phyloP scores from a whole-genome alignment of 2,113 vertebrate species.

The Lota lota region DNA sequence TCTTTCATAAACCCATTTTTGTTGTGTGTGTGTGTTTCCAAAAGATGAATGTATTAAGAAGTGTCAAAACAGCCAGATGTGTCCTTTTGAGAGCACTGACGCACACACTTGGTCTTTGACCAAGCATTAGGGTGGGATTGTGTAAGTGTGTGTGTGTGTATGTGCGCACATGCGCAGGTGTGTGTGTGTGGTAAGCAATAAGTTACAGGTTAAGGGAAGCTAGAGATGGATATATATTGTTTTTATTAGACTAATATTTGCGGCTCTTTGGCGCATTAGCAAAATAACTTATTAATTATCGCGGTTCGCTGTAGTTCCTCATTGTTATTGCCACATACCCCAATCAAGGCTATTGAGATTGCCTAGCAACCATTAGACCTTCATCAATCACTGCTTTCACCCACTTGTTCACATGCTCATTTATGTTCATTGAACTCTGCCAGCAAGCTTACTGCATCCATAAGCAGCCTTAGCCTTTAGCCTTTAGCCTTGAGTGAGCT shows the following conservation, averaged over 20 bases:
- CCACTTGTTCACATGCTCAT: conserved; percentile 58
- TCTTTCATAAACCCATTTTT: no score
- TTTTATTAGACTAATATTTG: no score
- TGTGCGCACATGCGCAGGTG: background rate
- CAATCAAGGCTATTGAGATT: conserved; percentile 45
- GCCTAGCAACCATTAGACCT: conserved; percentile 47
- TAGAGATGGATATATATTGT: no score
- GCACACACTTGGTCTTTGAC: no score
- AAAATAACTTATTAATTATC: no score
- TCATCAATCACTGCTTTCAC: background rate
- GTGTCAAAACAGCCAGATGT: no score
- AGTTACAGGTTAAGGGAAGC: no score
- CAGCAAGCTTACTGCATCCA: conserved; percentile 55
- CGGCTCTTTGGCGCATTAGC: no score
- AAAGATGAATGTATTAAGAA: no score
- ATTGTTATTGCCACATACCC: background rate
- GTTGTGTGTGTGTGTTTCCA: conserved; percentile 6
- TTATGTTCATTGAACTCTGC: conserved; percentile 71
- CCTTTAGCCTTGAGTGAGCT: conserved; percentile 63
- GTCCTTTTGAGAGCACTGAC: no score
- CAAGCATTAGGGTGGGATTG: no score
- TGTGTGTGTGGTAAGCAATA: background rate
- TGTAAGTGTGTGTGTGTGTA: background rate
- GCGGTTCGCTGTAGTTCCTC: no score
- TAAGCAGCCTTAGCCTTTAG: conserved; percentile 50